Conservation (phyloP, 2,113 vertebrate species). For the Cyanoliseus patagonus region DNA sequence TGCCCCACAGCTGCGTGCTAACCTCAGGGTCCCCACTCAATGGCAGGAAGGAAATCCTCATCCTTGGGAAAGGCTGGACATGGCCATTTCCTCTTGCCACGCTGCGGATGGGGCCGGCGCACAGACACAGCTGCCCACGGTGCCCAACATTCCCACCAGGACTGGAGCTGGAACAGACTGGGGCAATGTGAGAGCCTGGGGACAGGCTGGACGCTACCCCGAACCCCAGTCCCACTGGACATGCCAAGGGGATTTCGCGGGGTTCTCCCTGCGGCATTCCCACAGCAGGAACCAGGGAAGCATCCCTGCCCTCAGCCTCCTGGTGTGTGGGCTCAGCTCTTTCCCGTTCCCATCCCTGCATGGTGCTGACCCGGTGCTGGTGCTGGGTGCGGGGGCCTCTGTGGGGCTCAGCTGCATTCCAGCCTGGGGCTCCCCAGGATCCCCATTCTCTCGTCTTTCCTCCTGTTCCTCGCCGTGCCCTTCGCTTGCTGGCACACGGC, state of each 20-base stretch:
- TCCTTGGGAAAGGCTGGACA: conserved; percentile 57
- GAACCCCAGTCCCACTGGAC: neutral
- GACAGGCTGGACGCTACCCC: neutral
- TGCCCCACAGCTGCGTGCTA: neutral
- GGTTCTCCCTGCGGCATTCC: neutral
- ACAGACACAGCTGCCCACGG: neutral
- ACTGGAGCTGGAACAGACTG: neutral
- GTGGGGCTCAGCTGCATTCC: neutral
- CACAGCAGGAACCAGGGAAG: neutral
- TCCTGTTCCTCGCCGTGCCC: neutral
- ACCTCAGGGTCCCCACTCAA: conserved; percentile 41
- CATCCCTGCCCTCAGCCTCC: neutral
- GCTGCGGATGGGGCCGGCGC: neutral
- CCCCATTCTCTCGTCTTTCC: neutral
- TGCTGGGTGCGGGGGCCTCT: neutral
- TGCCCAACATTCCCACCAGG: neutral
- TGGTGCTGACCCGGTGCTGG: too few relatives aligned
- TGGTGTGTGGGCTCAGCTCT: neutral
- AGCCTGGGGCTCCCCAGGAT: neutral
- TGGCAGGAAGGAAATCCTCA: conserved; percentile 67
- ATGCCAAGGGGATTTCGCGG: too few relatives aligned
- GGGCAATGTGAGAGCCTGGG: neutral
- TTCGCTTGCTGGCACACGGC: neutral
- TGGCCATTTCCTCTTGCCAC: neutral
- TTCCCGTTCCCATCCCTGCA: neutral